Base-by-base conservation (phyloP, 2,888 invertebrate species). In the Microdon myrmicae region DNA sequence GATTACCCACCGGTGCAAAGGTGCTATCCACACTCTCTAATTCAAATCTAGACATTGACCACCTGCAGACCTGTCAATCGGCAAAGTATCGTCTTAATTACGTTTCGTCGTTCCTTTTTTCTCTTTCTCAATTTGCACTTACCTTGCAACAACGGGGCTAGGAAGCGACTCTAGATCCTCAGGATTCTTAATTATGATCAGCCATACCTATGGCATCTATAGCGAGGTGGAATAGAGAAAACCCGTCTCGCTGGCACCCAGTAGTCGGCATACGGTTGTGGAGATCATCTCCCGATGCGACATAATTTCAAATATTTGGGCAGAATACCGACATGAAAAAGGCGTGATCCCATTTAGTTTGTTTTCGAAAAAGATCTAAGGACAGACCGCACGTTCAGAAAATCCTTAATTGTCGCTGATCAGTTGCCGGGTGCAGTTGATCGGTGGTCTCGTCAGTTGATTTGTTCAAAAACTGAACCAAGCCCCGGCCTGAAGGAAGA, bases 331-430 rank as follows among this genome's bases (percentile, higher is more conserved):
- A 64, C 64, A 64, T 34, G 37, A 16, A 53, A 58, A 43, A 58
- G 64, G 58, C 64, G 64, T 64, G 58, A 53, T 58, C 43, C 41
- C 39, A 35, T 47, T 45, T 43, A 64, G 58, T 64, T 58, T 64
- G 64, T 64, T 64, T 47, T 56, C 58, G 47, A 47, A 64, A 64
- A 58, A 64, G 39, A 58, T 64, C 58, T 58, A 38, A 58, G 23
- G 29, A 23, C 5, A 43, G 43, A 43, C 64, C 64, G 64, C 58
- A 45, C 51, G 6, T 13, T 6, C 19, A 31, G 5, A 34, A 41
- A 37, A 17, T 31, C 23, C 20, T 51, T 53, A 64, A 64, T 64
- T 64, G 64, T 28, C 55, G 39, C 22, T 22, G 17, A 28, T 41
- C 44, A 41, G 37, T 31, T 56, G 44, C 45, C 61, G 51, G 41